Conservation (phyloP, 1,140 invertebrate species). For the Caenorhabditis tropicalis region DNA sequence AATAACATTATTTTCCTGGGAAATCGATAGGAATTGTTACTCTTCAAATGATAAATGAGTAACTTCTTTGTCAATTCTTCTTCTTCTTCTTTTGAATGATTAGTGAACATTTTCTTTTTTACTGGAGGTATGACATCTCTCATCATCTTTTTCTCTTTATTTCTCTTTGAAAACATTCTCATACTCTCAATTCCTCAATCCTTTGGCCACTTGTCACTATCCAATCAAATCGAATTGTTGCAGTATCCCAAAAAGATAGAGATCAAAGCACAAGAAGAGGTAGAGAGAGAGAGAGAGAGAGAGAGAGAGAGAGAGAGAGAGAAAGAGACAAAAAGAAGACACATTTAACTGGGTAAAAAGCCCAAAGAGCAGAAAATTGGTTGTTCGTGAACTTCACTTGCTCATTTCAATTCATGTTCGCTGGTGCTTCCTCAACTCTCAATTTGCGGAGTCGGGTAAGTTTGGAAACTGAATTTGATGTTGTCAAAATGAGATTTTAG, state of each 20-base stretch:
- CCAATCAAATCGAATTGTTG: slow-evolving; percentile 42
- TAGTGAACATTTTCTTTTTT: slow-evolving; percentile 35
- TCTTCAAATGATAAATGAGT: background rate
- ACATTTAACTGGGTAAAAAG: slow-evolving; percentile 18
- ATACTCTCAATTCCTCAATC: background rate
- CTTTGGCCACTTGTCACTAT: background rate
- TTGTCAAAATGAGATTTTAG: background rate
- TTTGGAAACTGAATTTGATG: background rate
- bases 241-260: slow-evolving; percentile 13
- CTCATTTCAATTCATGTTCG: slow-evolving; percentile 26
- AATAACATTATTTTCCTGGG: too few relatives aligned
- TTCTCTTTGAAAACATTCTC: background rate
- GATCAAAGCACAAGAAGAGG: slow-evolving; percentile 12
- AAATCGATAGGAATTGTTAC: too few relatives aligned
- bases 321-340: background rate
- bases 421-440: slow-evolving; percentile 13
- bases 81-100: background rate
- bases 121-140: background rate
- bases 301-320: too few relatives aligned
- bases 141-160: background rate
- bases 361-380: slow-evolving; percentile 24
- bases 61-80: background rate
- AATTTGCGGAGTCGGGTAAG: slow-evolving; percentile 30
- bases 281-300: too few relatives aligned
- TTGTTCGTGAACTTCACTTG: background rate